Evolutionary conservation across 2,888 invertebrate genomes (phyloP).

Genomic region (Neoitamus cyanurus): DNA sequence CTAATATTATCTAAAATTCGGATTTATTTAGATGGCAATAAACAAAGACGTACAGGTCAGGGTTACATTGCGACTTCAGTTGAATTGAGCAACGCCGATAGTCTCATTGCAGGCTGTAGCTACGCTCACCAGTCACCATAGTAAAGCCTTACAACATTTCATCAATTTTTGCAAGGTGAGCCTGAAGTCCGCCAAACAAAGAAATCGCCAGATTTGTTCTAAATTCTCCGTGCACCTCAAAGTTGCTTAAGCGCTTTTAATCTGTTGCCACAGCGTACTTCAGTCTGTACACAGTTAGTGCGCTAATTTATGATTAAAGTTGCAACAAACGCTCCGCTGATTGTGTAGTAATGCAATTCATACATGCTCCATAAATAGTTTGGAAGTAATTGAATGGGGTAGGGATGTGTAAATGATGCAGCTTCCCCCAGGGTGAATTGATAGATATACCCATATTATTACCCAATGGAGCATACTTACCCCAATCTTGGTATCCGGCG

Average conservation of each 20-base stretch:
- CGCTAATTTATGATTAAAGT: too few species aligned
- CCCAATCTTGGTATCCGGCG: conserved; percentile 95
- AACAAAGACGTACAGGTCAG: too few species aligned
- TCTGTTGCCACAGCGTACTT: not conserved
- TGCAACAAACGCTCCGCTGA: not conserved
- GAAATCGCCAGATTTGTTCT: not conserved
- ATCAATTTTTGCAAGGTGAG: not conserved
- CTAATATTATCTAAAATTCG: too few species aligned
- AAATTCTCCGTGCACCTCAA: not conserved
- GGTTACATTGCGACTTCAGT: not conserved
- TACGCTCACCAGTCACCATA: not conserved
- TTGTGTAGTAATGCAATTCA: not conserved
- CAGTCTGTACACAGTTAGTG: not conserved
- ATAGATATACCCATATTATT: too few species aligned
- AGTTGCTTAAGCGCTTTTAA: not conserved
- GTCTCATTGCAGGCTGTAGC: not conserved
- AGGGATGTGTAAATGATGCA: not conserved
- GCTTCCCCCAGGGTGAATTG: not conserved
- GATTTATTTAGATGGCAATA: too few species aligned
- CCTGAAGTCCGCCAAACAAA: not conserved
- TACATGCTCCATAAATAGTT: not conserved
- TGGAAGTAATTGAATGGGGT: not conserved
- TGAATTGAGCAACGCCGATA: not conserved
- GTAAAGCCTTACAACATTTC: not conserved
- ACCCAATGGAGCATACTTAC: conserved; percentile 63